A percentile compares a stretch with the other conserved stretches of the same genome.
Evolutionary conservation across 2,888 invertebrate genomes (phyloP).

Genomic region (Magallana nippona): DNA sequence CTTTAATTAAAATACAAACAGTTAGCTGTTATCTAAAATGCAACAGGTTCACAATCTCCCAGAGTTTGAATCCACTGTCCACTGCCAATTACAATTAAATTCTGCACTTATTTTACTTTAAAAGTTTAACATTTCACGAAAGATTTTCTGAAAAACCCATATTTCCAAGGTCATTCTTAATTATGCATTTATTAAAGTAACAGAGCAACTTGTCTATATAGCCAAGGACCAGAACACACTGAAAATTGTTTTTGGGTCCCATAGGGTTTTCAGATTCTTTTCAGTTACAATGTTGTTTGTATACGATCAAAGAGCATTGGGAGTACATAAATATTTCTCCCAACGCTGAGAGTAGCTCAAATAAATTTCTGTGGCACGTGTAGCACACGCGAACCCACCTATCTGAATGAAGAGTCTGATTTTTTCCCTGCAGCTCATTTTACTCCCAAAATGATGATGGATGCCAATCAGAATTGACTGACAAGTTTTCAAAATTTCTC

Average conservation of each 20-base stretch:
- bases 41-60: no score
- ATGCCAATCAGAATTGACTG: slow-evolving; percentile 43
- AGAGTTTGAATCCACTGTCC: no score
- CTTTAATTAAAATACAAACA: no score
- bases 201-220: no score
- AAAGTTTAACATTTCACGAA: no score
- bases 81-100: no score
- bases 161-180: no score
- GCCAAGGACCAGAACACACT: neutral
- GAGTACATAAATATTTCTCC: slow-evolving; percentile 34
- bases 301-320: slow-evolving; percentile 31
- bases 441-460: slow-evolving; percentile 11
- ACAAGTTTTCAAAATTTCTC: slow-evolving; percentile 21
- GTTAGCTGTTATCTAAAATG: no score
- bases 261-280: slow-evolving; percentile 8
- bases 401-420: slow-evolving; percentile 27
- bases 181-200: no score
- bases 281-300: slow-evolving; percentile 23
- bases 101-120: no score
- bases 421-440: slow-evolving; percentile 41
- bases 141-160: no score
- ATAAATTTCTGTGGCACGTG: slow-evolving; percentile 28
- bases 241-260: neutral
- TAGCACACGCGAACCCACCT: slow-evolving; percentile 12
- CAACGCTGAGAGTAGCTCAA: neutral